These are phyloP conservation scores for Microcebus murinus DNA, from an alignment of 2,113 vertebrate genomes.

Conservation along the genomic window DNA sequence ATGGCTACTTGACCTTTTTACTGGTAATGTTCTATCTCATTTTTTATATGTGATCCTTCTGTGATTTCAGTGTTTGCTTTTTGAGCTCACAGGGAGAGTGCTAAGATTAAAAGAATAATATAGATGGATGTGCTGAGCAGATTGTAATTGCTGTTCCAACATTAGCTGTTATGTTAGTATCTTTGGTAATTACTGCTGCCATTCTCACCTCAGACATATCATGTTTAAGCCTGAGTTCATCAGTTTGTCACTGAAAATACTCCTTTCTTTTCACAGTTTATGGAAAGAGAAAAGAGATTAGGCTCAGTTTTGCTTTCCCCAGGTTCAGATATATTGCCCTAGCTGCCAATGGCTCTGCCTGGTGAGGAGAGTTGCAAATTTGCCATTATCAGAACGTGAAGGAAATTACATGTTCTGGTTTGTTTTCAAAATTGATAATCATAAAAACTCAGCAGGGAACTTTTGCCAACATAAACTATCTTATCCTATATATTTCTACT, in stretches of 20 bases:
- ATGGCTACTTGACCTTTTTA: not conserved
- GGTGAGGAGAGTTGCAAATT: not conserved
- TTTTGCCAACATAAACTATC: not conserved
- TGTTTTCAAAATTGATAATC: not conserved
- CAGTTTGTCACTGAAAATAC: not conserved
- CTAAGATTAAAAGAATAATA: not conserved
- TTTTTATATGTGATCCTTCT: not conserved
- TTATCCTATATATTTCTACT: not conserved
- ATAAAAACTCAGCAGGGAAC: not conserved
- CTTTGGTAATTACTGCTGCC: not conserved
- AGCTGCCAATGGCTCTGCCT: not conserved
- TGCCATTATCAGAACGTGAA: not conserved
- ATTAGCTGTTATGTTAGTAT: not conserved
- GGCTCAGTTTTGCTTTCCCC: not conserved
- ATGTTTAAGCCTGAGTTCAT: not conserved
- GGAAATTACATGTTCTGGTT: not conserved
- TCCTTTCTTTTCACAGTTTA: not conserved
- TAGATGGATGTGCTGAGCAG: not conserved
- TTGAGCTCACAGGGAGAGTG: rapidly evolving
- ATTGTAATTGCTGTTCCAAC: not conserved
- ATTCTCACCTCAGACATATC: not conserved
- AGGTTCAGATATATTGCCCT: not conserved
- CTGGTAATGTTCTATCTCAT: not conserved
- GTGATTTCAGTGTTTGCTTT: not conserved
- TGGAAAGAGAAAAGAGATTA: not conserved